phyloP scores from a whole-genome alignment of 2,797 vertebrate species.

The Echeneis naucrates region DNA sequence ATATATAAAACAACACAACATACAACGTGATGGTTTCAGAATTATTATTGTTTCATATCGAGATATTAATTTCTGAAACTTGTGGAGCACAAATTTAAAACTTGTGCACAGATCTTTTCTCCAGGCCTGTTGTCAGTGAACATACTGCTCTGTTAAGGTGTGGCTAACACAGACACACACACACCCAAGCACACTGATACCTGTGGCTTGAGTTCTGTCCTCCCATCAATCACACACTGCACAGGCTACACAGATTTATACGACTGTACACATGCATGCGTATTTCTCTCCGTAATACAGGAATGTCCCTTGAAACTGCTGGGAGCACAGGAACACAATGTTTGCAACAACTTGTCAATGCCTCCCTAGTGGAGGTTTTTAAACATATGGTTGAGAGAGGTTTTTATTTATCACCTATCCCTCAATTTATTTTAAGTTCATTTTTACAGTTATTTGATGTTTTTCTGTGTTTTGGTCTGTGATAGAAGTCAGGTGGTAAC shows the following conservation, averaged over 20 bases:
- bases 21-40: background rate
- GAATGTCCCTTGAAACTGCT: background rate
- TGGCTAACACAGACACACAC: background rate
- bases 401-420: background rate
- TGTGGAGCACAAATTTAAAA: background rate
- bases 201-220: background rate
- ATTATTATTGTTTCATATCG: no score
- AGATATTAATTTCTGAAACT: no score
- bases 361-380: background rate
- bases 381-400: background rate
- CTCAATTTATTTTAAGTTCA: no score
- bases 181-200: constrained; percentile 5
- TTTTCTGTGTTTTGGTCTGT: no score
- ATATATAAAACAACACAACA: background rate
- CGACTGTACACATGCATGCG: no score
- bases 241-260: background rate
- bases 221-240: background rate
- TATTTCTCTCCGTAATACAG: background rate
- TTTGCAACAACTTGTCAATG: background rate
- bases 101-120: background rate
- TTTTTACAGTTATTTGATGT: no score
- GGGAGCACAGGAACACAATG: background rate
- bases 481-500: no score
- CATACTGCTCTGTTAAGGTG: background rate
- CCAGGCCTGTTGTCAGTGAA: background rate